A percentile compares a stretch with the other conserved stretches of the same genome.
Evolutionary conservation across 2,888 invertebrate genomes (phyloP).

Genomic region (Cataglyphis cursor): DNA sequence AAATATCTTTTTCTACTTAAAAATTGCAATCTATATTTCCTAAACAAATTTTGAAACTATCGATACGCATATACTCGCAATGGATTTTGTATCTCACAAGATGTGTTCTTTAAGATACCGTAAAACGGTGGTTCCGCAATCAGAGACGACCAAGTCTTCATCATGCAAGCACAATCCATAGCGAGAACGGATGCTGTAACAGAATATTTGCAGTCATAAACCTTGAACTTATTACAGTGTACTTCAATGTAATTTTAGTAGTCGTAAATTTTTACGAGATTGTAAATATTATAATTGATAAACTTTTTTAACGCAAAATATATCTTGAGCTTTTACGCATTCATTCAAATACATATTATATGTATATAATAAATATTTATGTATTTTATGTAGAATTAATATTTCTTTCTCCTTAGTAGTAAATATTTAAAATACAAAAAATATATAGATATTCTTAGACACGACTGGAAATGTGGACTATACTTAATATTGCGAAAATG

Average conservation of each 20-base stretch:
- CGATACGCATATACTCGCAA: conserved; percentile 75
- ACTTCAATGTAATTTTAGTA: neutral
- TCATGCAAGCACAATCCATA: conserved; percentile 86
- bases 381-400: neutral
- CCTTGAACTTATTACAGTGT: neutral
- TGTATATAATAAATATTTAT: neutral
- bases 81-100: conserved; percentile 81
- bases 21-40: conserved; percentile 18
- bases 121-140: conserved; percentile 79
- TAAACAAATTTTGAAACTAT: conserved; percentile 50
- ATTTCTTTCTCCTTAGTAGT: neutral
- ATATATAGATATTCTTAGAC: neutral
- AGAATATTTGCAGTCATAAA: conserved; percentile 13
- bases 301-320: neutral
- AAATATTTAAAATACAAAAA: neutral
- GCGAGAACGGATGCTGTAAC: conserved; percentile 75
- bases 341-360: neutral
- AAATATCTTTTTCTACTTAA: neutral
- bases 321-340: neutral
- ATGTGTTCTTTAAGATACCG: conserved; percentile 75
- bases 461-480: too few species aligned
- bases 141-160: conserved; percentile 82
- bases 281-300: neutral
- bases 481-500: neutral
- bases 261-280: neutral